Evolutionary conservation across 2,888 invertebrate genomes (phyloP), one percentile per base, ranked within the genome.

Genomic region (Chesias legatella): DNA sequence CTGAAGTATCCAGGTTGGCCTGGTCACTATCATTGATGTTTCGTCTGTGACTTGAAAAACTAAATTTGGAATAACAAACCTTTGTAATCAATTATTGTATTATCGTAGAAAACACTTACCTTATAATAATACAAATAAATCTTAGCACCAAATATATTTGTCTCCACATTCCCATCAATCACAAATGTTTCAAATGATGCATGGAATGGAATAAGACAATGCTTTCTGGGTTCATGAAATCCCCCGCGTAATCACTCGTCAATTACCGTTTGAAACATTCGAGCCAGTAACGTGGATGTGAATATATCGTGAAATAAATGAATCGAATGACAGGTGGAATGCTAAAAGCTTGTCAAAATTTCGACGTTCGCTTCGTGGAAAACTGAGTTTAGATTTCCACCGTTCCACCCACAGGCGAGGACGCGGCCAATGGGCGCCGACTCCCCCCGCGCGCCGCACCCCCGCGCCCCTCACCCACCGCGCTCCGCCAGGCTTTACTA

Each of bases 341-440:
- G 79, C 71, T 85, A 84, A 86, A 85, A 86, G 85, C 82, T 83
- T 86, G 84, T 78, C 68, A 70, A 72, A 77, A 67, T 68, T 65
- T 63, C 61, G 71, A 61, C 53, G 63, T 53, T 56, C 5, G 2
- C 13, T 2, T 43, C 41, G 55, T 49, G 76, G 76, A 79, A 84
- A 83, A 73, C 67, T 70, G 69, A 51, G 64, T 67, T 66, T 56
- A 68, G 65, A 64, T 76, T 81, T 82, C 75, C 76, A 72, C 64
- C 71, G 72, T 73, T 72, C 84, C 82, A 79, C 78, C 80, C 73
- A 73, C 71, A 53, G 68, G 54, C 56, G 72, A 72, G 75, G 79
- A 83, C 83, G 81, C 81, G 80, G 79, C 84, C 82, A 78, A 78
- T 79, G 78, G 81, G 82, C 83, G 83, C 78, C 58, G 31, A 47